Evolutionary conservation across 1,140 invertebrate genomes (phyloP), one percentile per base, ranked within the genome.

Genomic region (Atta colombica): DNA sequence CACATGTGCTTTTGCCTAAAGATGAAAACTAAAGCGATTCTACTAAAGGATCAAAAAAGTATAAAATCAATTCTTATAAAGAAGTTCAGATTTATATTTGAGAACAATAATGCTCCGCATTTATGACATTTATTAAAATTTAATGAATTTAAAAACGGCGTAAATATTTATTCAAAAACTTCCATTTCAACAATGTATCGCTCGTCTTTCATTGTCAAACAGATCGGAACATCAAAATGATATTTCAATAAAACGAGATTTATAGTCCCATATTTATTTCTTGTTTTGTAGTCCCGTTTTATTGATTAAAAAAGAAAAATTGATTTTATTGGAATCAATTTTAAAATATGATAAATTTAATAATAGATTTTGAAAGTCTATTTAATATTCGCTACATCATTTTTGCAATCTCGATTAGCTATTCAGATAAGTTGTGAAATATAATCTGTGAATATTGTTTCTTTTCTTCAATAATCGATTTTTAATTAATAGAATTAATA

Each of bases 61-160:
- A 10, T 35, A 16, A 58, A 71, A 81, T 25, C 0, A 80, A 71
- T 69, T 80, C 7, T 87, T 78, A 89, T 89, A 87, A 89, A 68
- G 69, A 82, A 55, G 28, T 4, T 55, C 45, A 31, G 61, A 68
- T n/a, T 35, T 66, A 65, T 72, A 87, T 87, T 87, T 66, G 66
- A 89, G 31, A 84, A 77, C 77, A 87, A 74, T 85, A 74, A 85
- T 87, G 85, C 71, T 51, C 28, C 53, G 60, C 84, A 87, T 89
- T 80, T 84, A 87, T 87, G 85, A 78, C 89, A 87, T 87, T 90
- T 63, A 55, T 55, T 66, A 63, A 77, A 72, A 77, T 77, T 60
- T 5, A 16, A 3, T 12, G 6, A 66, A 66, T 21, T 21, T 21
- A 39, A 16, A 18, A 49, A 6, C 28, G 14, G 28, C 21, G 10